Evolutionary conservation across 2,888 invertebrate species (phyloP), one percentile per base, ranked within the genome.

Genomic region (Drosophila basisetae): DNA sequence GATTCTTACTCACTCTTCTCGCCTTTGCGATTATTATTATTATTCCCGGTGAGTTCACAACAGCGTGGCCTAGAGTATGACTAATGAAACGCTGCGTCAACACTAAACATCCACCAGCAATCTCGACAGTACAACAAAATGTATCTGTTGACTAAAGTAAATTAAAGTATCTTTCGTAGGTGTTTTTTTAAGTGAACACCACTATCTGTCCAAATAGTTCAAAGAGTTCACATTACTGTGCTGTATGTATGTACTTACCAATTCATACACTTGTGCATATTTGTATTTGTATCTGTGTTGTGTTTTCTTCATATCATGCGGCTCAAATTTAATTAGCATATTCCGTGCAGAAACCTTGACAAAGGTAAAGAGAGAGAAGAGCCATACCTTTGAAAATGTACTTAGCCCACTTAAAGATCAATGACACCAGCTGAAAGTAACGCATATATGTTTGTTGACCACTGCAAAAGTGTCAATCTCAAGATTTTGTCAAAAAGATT

Each of bases 1-100:
- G 59, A 60, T 76, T 72, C 18, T 25, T n/a, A 22, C n/a, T 49
- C 18, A 25, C n/a, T 52, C 31, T 63, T 39, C 31, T 47, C 16
- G 25, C 47, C 25, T n/a, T 33, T 61, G 25, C 28, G 28, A 10
- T 31, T 52, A 30, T 13, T n/a, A 4, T 11, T 37, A 31, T 56
- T 65, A 54, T 67, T 61, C 52, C 52, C 63, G 55, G 55, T 60
- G 64, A 33, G 69, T 43, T 47, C 47, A 59, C 37, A 64, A 28
- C 37, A 70, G 47, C 2, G 61, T 54, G 35, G 47, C 35, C 22
- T 28, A 39, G 18, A 39, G 25, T 47, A 83, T 85, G 89, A 85
- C 82, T 88, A 85, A 84, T 80, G 56, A 63, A 65, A 53, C 56
- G 65, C 54, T 73, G 61, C 68, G 68, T 80, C 74, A 77, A 71